Evolutionary conservation across 2,888 invertebrate genomes (phyloP).

Genomic region (Mellilla xanthometata): DNA sequence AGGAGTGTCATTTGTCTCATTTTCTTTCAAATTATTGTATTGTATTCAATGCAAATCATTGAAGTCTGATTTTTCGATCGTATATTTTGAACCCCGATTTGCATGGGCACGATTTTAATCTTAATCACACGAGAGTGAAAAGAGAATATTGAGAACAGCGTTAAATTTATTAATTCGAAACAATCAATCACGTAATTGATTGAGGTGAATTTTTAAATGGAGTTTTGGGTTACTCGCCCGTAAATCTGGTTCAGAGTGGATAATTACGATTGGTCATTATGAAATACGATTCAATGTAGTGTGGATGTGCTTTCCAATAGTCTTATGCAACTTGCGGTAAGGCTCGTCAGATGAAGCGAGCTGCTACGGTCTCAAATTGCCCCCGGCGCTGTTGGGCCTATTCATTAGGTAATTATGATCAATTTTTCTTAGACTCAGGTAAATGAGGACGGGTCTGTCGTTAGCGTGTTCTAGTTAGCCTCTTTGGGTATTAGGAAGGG

Average conservation of each 20-base stretch:
- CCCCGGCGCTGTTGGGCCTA: constrained; percentile 37
- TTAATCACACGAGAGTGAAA: constrained; percentile 21
- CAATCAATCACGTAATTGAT: constrained; percentile 43
- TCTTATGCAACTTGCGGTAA: constrained; percentile 47
- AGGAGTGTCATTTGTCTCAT: constrained; percentile 21
- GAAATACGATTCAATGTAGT: constrained; percentile 54
- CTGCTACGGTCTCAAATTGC: constrained; percentile 33
- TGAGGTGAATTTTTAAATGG: constrained; percentile 38
- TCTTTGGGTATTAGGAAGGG: constrained; percentile 2
- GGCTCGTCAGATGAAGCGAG: constrained; percentile 42
- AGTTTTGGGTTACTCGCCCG: constrained; percentile 51
- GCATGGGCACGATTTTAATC: constrained; percentile 21
- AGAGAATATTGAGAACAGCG: constrained; percentile 13
- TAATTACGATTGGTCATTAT: constrained; percentile 55
- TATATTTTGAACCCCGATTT: constrained; percentile 20
- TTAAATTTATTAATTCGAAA: constrained; percentile 30
- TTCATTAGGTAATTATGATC: constrained; percentile 58
- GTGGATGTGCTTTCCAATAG: constrained; percentile 49
- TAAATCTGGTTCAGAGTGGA: constrained; percentile 52
- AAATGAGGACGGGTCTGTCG: constrained; percentile 32
- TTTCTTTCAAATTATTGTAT: too few relatives aligned
- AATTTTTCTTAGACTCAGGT: constrained; percentile 48
- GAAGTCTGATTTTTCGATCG: constrained; percentile 24
- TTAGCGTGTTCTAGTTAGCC: constrained; percentile 8
- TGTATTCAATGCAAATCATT: constrained; percentile 36